phyloP scores from a whole-genome alignment of 2,888 invertebrate species.

The Aphidius colemani region DNA sequence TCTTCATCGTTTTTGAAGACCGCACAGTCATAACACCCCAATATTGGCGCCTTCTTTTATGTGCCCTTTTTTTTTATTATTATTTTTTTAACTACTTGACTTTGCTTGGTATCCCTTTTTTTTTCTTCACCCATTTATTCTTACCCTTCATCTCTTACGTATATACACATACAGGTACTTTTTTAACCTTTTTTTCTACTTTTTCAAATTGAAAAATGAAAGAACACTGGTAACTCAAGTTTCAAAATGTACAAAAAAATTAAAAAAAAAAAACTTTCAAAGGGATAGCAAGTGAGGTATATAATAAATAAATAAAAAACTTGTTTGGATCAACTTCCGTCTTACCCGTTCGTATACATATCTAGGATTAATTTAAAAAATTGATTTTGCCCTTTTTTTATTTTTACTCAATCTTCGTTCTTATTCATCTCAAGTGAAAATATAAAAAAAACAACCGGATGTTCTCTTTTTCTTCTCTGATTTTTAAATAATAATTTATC shows the following conservation, averaged over 20 bases:
- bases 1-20: slow-evolving; percentile 14
- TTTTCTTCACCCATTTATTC: slow-evolving; percentile 5
- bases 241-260: background rate
- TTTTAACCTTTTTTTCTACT: slow-evolving; percentile 9
- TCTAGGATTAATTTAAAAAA: too few relatives aligned
- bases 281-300: too few relatives aligned
- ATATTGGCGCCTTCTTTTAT: slow-evolving; percentile 31
- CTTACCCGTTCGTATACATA: too few relatives aligned
- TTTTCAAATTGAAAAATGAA: slow-evolving; percentile 16
- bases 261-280: too few relatives aligned
- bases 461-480: too few relatives aligned
- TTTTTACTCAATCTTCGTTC: too few relatives aligned
- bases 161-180: background rate
- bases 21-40: slow-evolving; percentile 29
- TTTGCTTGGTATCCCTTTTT: slow-evolving; percentile 11
- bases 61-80: background rate
- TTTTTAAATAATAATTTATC: too few relatives aligned
- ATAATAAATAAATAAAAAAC: too few relatives aligned
- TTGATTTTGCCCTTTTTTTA: too few relatives aligned
- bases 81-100: slow-evolving; percentile 9
- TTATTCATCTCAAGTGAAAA: too few relatives aligned
- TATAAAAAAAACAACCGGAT: too few relatives aligned
- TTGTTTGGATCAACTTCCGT: too few relatives aligned
- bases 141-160: slow-evolving; percentile 12
- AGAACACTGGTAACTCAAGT: slow-evolving; percentile 11